Evolutionary conservation across 64 coral and sea anemone genomes (phyloP).

Genomic region (Acropora yongei): DNA sequence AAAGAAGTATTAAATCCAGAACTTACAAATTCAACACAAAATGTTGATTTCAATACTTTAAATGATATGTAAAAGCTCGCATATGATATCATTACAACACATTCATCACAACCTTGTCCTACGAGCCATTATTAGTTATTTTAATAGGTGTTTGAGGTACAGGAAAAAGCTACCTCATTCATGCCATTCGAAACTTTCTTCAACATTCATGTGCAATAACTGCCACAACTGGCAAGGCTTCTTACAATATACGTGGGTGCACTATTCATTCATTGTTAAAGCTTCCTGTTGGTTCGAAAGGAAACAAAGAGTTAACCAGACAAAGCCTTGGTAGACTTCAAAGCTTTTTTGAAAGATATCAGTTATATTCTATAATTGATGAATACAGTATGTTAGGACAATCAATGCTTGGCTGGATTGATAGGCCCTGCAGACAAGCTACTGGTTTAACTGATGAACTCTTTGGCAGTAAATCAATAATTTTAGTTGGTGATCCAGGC

Average conservation of each 20-base stretch:
- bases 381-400: slow-evolving; percentile 36
- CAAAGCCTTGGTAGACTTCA: slow-evolving; percentile 30
- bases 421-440: too few species aligned
- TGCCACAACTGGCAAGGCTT: slow-evolving; percentile 62
- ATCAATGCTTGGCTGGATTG: neutral
- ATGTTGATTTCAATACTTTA: slow-evolving; percentile 54
- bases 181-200: slow-evolving; percentile 50
- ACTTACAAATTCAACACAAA: slow-evolving; percentile 29
- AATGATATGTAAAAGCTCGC: slow-evolving; percentile 60
- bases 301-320: neutral
- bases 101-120: slow-evolving; percentile 14
- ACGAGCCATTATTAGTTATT: slow-evolving; percentile 38
- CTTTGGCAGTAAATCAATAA: too few species aligned
- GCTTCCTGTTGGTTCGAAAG: slow-evolving; percentile 20
- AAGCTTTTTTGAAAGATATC: neutral
- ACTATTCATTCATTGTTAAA: slow-evolving; percentile 48
- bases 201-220: slow-evolving; percentile 46
- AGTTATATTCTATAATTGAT: slow-evolving; percentile 35
- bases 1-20: slow-evolving; percentile 38
- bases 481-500: slow-evolving; percentile 32
- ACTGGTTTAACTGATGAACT: too few species aligned
- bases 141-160: slow-evolving; percentile 42
- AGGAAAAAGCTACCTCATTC: slow-evolving; percentile 52
- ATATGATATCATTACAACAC: slow-evolving; percentile 47
- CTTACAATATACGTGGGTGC: slow-evolving; percentile 15